Evolutionary conservation across 1,140 invertebrate species (phyloP).

Genomic region (Drosophila ohnishii): DNA sequence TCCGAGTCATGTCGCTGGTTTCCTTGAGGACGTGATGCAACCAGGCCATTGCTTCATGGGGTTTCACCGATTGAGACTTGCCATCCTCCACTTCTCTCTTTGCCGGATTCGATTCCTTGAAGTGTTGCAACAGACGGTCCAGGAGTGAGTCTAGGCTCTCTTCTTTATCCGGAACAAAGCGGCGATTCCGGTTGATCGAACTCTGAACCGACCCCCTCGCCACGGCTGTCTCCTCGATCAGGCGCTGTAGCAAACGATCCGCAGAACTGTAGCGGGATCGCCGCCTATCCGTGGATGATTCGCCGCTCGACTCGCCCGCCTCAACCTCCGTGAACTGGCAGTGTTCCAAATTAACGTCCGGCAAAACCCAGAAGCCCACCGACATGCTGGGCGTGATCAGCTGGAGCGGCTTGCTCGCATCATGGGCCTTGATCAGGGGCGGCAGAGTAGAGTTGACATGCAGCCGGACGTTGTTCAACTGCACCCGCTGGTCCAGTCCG

Average conservation of each 20-base stretch:
- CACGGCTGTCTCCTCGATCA: slow-evolving; percentile 75
- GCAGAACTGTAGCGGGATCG: slow-evolving; percentile 62
- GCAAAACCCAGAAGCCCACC: slow-evolving; percentile 79
- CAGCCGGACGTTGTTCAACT: slow-evolving; percentile 65
- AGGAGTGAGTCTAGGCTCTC: slow-evolving; percentile 36
- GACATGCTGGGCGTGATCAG: slow-evolving; percentile 72
- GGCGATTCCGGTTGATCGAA: slow-evolving; percentile 52
- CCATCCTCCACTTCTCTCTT: slow-evolving; percentile 42
- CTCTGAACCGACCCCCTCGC: slow-evolving; percentile 47
- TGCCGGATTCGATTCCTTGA: slow-evolving; percentile 10
- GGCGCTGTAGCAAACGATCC: slow-evolving; percentile 68
- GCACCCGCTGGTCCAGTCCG: slow-evolving; percentile 45
- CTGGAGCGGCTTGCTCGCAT: slow-evolving; percentile 52
- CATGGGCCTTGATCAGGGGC: slow-evolving; percentile 61
- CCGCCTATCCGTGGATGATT: slow-evolving; percentile 30
- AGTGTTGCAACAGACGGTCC: slow-evolving; percentile 43
- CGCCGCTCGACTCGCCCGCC: slow-evolving; percentile 41
- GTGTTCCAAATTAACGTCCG: slow-evolving; percentile 71
- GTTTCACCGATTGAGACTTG: slow-evolving; percentile 14
- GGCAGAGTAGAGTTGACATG: slow-evolving; percentile 61
- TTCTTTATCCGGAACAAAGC: slow-evolving; percentile 65
- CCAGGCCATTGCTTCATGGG: slow-evolving; percentile 57
- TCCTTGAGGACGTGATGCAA: slow-evolving; percentile 56
- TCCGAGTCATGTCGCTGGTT: slow-evolving; percentile 38
- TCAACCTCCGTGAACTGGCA: slow-evolving; percentile 76